Evolutionary conservation across 2,888 invertebrate genomes (phyloP).

Genomic region (Apocheima hispidaria): DNA sequence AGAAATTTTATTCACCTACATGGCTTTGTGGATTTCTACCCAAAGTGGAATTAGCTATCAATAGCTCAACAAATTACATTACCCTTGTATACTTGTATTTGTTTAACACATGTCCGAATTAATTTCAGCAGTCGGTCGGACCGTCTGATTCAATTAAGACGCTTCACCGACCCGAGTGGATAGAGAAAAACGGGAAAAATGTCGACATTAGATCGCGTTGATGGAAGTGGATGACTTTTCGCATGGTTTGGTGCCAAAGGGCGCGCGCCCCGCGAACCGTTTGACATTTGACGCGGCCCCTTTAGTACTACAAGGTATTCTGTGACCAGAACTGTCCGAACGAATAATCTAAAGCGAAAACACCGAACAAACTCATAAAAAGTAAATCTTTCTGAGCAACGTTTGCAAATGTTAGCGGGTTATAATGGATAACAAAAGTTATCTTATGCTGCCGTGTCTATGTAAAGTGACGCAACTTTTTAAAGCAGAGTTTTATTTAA

Average conservation of each 20-base stretch:
- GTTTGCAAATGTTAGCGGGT: no score
- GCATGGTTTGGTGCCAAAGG: constrained; percentile 83
- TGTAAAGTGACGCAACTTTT: no score
- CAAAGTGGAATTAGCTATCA: neutral
- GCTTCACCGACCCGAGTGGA: constrained; percentile 75
- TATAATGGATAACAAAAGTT: no score
- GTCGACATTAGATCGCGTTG: constrained; percentile 79
- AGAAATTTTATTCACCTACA: no score
- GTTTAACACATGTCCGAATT: constrained; percentile 72
- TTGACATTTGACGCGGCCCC: constrained; percentile 18
- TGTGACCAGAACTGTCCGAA: neutral
- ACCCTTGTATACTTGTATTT: constrained; percentile 45
- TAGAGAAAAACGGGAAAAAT: constrained; percentile 84
- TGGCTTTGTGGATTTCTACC: no score
- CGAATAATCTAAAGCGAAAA: no score
- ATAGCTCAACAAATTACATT: constrained; percentile 14
- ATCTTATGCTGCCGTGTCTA: no score
- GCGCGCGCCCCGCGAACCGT: constrained; percentile 63
- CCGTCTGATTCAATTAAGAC: constrained; percentile 78
- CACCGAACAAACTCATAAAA: no score
- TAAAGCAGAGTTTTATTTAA: no score
- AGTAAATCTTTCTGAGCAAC: no score
- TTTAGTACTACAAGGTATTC: neutral
- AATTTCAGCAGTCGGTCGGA: constrained; percentile 70
- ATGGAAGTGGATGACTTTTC: constrained; percentile 82